Evolutionary conservation across 2,888 invertebrate genomes (phyloP).

Genomic region (Cenopis cana): DNA sequence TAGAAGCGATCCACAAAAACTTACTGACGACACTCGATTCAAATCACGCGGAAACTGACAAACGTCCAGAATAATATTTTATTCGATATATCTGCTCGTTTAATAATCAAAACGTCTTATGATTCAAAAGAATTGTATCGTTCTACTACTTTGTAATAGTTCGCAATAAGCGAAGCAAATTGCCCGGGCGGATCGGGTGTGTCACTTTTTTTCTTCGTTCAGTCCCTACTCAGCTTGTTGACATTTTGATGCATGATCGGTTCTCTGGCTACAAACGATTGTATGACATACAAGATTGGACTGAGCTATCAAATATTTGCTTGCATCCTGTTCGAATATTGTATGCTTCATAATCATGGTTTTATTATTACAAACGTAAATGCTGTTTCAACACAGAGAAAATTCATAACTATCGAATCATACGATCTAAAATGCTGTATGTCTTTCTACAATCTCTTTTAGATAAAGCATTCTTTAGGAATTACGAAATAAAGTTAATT

Average conservation of each 20-base stretch:
- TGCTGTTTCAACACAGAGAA: not conserved
- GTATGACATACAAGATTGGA: conserved; percentile 46
- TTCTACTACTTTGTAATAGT: conserved; percentile 42
- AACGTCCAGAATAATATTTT: conserved; percentile 55
- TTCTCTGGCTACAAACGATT: conserved; percentile 57
- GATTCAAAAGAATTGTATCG: conserved; percentile 12
- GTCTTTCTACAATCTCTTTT: not conserved
- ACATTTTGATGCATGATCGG: conserved; percentile 72
- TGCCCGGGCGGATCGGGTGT: conserved; percentile 63
- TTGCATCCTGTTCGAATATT: conserved; percentile 37
- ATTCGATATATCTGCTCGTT: conserved; percentile 58
- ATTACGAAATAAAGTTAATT: conserved; percentile 27
- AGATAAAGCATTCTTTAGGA: conserved; percentile 12
- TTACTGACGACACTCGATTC: conserved; percentile 45
- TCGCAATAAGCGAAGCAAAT: conserved; percentile 68
- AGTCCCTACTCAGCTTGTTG: conserved; percentile 66
- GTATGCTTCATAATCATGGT: conserved; percentile 13
- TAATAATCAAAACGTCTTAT: conserved; percentile 28
- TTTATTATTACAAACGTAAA: conserved; percentile 10
- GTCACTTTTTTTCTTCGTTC: conserved; percentile 57
- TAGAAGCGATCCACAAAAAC: conserved; percentile 39
- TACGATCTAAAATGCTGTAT: not conserved
- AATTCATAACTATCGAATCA: not conserved
- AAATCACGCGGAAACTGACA: conserved; percentile 60
- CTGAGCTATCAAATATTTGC: conserved; percentile 44